These are phyloP conservation scores for Allygus modestus DNA, from an alignment of 2,888 invertebrate genomes.

Conservation along the genomic window DNA sequence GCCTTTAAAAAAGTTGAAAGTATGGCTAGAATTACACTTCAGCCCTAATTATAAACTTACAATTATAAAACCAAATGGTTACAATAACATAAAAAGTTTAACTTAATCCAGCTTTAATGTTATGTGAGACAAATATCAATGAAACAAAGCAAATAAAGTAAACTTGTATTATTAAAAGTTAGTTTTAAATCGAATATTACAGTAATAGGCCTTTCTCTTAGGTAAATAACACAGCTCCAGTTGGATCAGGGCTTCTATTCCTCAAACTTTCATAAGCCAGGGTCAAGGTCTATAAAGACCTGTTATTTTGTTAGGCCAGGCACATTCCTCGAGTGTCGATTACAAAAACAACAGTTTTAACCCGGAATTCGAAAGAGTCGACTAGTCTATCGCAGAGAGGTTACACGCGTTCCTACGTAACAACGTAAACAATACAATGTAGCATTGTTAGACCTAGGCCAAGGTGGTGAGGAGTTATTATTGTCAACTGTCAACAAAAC, in stretches of 20 bases:
- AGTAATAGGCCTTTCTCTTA: no score
- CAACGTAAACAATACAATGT: slow-evolving; percentile 31
- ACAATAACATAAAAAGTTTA: no score
- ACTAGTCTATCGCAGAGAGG: neutral
- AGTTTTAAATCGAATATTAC: no score
- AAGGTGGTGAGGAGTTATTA: slow-evolving; percentile 28
- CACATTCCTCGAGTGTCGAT: neutral
- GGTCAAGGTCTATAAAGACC: slow-evolving; percentile 35
- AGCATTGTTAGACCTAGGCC: slow-evolving; percentile 43
- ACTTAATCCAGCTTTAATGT: no score
- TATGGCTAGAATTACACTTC: no score
- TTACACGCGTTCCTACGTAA: neutral
- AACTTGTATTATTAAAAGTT: no score
- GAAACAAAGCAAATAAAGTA: no score
- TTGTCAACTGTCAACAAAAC: slow-evolving; percentile 54
- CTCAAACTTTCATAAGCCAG: slow-evolving; percentile 35
- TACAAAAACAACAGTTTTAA: neutral
- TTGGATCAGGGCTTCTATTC: neutral
- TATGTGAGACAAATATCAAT: no score
- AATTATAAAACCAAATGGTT: no score
- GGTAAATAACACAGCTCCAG: no score
- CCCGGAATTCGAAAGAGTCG: neutral
- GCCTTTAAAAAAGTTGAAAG: no score
- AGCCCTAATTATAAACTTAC: no score
- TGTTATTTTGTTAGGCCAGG: slow-evolving; percentile 25